A percentile compares a stretch with the other conserved stretches of the same genome.
Conservation (phyloP, 2,888 invertebrate species). For the Hirtodrosophila duncani region DNA sequence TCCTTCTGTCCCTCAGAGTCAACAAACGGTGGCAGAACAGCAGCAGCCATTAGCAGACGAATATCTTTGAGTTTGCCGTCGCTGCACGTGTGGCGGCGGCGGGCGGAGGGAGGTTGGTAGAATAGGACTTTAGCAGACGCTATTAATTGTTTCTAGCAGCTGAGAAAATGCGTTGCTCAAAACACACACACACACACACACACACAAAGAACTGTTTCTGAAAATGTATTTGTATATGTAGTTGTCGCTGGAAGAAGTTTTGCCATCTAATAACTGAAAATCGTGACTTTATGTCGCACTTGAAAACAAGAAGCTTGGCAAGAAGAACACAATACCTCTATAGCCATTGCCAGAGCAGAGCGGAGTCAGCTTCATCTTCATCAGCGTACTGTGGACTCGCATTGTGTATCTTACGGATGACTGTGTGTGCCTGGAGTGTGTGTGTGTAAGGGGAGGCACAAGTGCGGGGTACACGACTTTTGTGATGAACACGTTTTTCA, state of each 20-base stretch:
- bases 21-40: constrained; percentile 59
- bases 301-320: constrained; percentile 38
- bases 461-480: constrained; percentile 47
- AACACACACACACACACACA: constrained; percentile 46
- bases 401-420: constrained; percentile 34
- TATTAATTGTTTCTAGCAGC: constrained; percentile 67
- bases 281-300: constrained; percentile 70
- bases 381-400: no score
- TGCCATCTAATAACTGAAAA: constrained; percentile 64
- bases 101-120: background rate
- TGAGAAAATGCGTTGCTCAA: constrained; percentile 65
- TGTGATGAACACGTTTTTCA: constrained; percentile 63
- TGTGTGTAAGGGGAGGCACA: background rate
- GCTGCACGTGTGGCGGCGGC: constrained; percentile 38
- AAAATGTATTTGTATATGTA: no score
- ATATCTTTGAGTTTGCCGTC: constrained; percentile 51
- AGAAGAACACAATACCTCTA: constrained; percentile 35
- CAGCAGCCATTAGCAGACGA: constrained; percentile 34
- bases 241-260: constrained; percentile 35
- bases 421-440: background rate
- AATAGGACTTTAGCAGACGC: constrained; percentile 52
- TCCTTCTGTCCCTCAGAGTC: constrained; percentile 22
- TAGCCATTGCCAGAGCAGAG: no score
- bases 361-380: no score
- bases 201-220: constrained; percentile 40